phyloP scores from a whole-genome alignment of 2,797 vertebrate genomes.

The Neosalanx taihuensis region DNA sequence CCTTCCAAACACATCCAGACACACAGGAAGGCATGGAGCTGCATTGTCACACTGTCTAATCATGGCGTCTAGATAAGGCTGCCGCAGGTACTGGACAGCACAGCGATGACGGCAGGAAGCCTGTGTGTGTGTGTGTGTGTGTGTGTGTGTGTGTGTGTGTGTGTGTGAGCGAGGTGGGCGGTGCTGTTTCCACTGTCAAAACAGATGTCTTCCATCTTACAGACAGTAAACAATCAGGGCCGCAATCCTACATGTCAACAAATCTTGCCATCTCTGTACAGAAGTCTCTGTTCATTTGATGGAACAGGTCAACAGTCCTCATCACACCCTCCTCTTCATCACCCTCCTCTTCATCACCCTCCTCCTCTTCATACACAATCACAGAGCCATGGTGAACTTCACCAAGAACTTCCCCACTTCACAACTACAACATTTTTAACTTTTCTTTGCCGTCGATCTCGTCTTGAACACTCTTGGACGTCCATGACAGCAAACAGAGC shows the following conservation, averaged over 20 bases:
- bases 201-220: slow-evolving; percentile 1
- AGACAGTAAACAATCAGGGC: background rate
- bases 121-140: background rate
- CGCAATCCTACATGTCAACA: background rate
- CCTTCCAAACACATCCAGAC: background rate
- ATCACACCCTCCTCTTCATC: too few species aligned
- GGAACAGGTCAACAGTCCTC: background rate
- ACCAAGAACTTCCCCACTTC: too few species aligned
- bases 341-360: too few species aligned
- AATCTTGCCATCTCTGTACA: background rate
- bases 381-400: too few species aligned
- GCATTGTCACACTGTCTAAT: background rate
- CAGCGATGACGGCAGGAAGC: slow-evolving; percentile 2
- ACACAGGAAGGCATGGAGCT: background rate
- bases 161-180: background rate
- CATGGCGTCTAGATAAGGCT: background rate
- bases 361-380: too few species aligned
- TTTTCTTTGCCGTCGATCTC: too few species aligned
- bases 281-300: background rate
- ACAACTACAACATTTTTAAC: too few species aligned
- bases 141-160: too few species aligned
- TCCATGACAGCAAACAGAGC: slow-evolving; percentile 11
- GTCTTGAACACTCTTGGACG: too few species aligned
- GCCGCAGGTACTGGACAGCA: background rate
- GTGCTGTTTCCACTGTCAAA: background rate